Evolutionary conservation across 2,113 vertebrate genomes (phyloP).

Genomic region (Vidua chalybeata): DNA sequence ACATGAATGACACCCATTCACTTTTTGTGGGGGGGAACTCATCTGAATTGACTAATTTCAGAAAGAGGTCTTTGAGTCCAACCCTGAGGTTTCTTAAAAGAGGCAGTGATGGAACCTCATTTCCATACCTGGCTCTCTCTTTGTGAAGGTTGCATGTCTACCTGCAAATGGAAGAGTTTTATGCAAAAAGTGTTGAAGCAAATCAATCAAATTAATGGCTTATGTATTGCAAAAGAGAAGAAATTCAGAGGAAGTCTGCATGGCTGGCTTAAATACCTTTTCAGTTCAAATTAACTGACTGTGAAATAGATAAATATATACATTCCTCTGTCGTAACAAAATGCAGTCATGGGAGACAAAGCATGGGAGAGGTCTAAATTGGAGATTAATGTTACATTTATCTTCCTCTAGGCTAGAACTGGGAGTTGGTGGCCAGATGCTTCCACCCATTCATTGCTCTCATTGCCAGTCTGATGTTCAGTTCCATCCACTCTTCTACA

Average conservation of each 20-base stretch:
- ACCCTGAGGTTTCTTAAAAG: not conserved
- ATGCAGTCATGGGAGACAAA: not conserved
- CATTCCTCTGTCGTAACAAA: not conserved
- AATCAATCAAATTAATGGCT: not conserved
- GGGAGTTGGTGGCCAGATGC: not conserved
- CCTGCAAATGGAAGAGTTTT: not conserved
- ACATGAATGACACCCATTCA: conserved; percentile 5
- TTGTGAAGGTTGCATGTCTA: conserved; percentile 3
- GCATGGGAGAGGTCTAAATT: not conserved
- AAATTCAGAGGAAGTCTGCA: not conserved
- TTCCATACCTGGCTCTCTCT: conserved; percentile 18
- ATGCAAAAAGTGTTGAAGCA: not conserved
- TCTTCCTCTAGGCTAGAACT: not conserved
- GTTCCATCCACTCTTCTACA: not conserved
- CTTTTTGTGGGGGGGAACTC: not conserved
- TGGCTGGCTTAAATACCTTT: not conserved
- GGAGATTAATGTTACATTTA: not conserved
- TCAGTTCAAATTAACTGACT: not conserved
- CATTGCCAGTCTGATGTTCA: not conserved
- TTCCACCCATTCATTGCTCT: not conserved
- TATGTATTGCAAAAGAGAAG: not conserved
- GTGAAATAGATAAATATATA: not conserved
- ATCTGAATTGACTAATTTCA: not conserved
- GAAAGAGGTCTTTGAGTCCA: conserved; percentile 25
- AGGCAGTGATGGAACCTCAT: conserved; percentile 29